phyloP scores from a whole-genome alignment of 2,113 vertebrate genomes.

The Euleptes europaea region DNA sequence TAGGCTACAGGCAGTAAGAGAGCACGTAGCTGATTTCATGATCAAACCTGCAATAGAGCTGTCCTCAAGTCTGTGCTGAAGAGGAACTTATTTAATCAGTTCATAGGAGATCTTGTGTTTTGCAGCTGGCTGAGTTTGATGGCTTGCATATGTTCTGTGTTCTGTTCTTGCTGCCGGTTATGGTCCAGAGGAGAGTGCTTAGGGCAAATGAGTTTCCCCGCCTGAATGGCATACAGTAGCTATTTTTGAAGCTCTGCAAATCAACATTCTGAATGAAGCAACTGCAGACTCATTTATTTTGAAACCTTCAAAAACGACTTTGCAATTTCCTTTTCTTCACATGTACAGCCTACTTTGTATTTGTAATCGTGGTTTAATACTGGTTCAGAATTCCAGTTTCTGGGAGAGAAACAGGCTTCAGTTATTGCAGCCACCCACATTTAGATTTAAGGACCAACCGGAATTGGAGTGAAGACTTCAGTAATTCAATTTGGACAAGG shows the following conservation, averaged over 20 bases:
- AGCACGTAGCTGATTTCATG: background rate
- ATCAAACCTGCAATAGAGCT: slow-evolving; percentile 14
- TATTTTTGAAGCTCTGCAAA: background rate
- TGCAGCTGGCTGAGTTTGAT: slow-evolving; percentile 46
- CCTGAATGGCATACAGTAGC: background rate
- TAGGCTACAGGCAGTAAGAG: background rate
- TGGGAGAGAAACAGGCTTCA: too few relatives aligned
- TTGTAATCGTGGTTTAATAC: too few relatives aligned
- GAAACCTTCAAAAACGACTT: background rate
- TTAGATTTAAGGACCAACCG: too few relatives aligned
- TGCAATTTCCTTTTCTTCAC: too few relatives aligned
- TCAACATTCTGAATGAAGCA: background rate
- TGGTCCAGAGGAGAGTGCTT: background rate
- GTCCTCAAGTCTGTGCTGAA: background rate
- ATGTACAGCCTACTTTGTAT: too few relatives aligned
- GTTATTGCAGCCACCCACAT: too few relatives aligned
- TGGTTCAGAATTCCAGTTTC: too few relatives aligned
- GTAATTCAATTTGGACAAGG: too few relatives aligned
- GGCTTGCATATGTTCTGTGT: slow-evolving; percentile 2
- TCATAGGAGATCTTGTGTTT: slow-evolving; percentile 42
- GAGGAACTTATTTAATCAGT: slow-evolving; percentile 33
- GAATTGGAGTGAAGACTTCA: too few relatives aligned
- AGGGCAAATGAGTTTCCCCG: background rate
- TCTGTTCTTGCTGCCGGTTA: background rate
- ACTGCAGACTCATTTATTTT: background rate